phyloP scores from a whole-genome alignment of 35 echinoderm and acorn worm species.

The Eucidaris tribuloides region DNA sequence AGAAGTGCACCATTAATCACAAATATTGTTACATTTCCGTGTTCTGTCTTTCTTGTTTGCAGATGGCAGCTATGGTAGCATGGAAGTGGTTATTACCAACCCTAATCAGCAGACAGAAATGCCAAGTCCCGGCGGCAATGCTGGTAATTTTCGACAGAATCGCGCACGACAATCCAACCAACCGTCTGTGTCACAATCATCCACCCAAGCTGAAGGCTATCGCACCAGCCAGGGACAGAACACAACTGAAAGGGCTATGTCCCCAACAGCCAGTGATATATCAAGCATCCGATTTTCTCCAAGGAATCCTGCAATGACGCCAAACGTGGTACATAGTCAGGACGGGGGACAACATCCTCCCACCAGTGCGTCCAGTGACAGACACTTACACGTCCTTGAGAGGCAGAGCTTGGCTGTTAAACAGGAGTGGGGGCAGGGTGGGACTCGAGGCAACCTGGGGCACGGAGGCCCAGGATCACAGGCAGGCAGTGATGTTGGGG shows the following conservation, averaged over 20 bases:
- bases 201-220: background rate
- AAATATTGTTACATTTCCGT: no score
- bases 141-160: slow-evolving; percentile 7
- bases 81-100: slow-evolving; percentile 21
- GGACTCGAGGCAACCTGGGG: slow-evolving; percentile 35
- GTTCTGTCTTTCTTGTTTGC: background rate
- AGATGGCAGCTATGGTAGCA: slow-evolving; percentile 2
- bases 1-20: no score
- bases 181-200: background rate
- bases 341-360: slow-evolving; percentile 33
- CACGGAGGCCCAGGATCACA: slow-evolving; percentile 79
- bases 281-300: slow-evolving; percentile 79
- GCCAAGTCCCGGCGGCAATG: background rate
- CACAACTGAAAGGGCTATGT: slow-evolving; percentile 13
- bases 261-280: slow-evolving; percentile 89
- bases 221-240: background rate
- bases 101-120: background rate
- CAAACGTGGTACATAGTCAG: background rate
- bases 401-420: slow-evolving; percentile 53
- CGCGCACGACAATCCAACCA: slow-evolving; percentile 1
- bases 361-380: slow-evolving; percentile 51
- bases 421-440: slow-evolving; percentile 51
- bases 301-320: slow-evolving; percentile 22
- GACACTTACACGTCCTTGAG: slow-evolving; percentile 52
- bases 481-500: slow-evolving; percentile 88